Conservation (phyloP, 1,140 invertebrate genomes). For the Apis dorsata region DNA sequence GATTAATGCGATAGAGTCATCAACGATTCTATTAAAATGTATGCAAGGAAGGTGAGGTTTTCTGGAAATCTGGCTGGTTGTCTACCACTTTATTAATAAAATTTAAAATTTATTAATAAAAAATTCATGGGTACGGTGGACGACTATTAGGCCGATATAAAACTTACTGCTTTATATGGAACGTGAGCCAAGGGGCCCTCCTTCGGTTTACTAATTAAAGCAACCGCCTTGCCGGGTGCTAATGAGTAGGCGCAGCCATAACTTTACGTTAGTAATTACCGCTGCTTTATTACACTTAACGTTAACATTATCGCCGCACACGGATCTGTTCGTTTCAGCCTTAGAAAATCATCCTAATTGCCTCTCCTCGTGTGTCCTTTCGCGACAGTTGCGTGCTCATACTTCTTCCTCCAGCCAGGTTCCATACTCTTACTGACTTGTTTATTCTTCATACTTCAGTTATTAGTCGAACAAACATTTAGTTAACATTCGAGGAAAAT, state of each 20-base stretch:
- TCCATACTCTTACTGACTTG: neutral
- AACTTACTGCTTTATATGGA: constrained; percentile 58
- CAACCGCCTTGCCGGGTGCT: constrained; percentile 62
- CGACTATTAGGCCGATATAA: constrained; percentile 51
- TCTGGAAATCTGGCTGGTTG: too few relatives aligned
- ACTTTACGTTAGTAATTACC: constrained; percentile 71
- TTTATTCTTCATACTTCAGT: neutral
- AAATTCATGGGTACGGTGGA: constrained; percentile 24
- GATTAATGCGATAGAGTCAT: too few relatives aligned
- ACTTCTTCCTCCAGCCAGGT: too few relatives aligned
- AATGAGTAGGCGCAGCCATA: constrained; percentile 67
- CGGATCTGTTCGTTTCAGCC: constrained; percentile 46
- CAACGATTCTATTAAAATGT: too few relatives aligned
- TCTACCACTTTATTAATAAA: too few relatives aligned
- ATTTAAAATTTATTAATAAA: too few relatives aligned
- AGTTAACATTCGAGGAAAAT: too few relatives aligned
- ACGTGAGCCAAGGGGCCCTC: constrained; percentile 48
- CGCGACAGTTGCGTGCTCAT: constrained; percentile 7
- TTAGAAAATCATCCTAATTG: constrained; percentile 43
- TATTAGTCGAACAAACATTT: too few relatives aligned
- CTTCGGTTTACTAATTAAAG: constrained; percentile 67
- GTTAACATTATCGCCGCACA: constrained; percentile 62
- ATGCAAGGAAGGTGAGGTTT: neutral
- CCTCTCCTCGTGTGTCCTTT: constrained; percentile 23
- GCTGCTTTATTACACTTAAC: constrained; percentile 68